These are phyloP conservation scores for Uropetala carovei DNA, from an alignment of 2,888 invertebrate genomes.

Conservation along the genomic window DNA sequence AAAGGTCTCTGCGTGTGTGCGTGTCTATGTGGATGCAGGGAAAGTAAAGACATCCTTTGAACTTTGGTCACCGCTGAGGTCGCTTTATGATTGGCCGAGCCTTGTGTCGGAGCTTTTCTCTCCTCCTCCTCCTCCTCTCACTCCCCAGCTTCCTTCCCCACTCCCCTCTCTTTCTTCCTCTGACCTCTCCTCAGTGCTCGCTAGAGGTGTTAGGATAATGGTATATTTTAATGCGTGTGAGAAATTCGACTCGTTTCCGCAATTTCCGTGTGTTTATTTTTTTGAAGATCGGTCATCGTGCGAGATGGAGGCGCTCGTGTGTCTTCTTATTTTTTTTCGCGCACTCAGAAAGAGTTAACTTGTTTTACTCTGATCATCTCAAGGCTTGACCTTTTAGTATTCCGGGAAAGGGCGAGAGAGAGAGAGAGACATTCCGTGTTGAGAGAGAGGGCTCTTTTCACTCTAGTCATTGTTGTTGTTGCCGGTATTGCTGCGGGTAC, in stretches of 20 bases:
- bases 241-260: background rate
- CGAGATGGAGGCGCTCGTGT: too few relatives aligned
- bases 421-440: background rate
- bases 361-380: background rate
- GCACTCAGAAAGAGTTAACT: background rate
- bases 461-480: slow-evolving; percentile 4
- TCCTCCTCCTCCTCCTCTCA: background rate
- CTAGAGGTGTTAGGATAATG: background rate
- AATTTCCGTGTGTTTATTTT: too few relatives aligned
- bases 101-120: background rate
- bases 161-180: too few relatives aligned
- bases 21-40: background rate
- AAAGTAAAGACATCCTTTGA: slow-evolving; percentile 36
- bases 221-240: too few relatives aligned
- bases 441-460: background rate
- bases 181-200: background rate
- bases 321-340: too few relatives aligned
- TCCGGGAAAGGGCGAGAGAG: background rate
- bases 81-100: background rate
- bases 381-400: slow-evolving; percentile 1
- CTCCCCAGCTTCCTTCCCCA: background rate
- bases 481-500: background rate
- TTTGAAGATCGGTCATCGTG: too few relatives aligned
- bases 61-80: background rate
- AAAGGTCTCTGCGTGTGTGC: background rate